Evolutionary conservation across 1,140 invertebrate genomes (phyloP), one percentile per base, ranked within the genome.

Genomic region (Wiebesia pumilae): DNA sequence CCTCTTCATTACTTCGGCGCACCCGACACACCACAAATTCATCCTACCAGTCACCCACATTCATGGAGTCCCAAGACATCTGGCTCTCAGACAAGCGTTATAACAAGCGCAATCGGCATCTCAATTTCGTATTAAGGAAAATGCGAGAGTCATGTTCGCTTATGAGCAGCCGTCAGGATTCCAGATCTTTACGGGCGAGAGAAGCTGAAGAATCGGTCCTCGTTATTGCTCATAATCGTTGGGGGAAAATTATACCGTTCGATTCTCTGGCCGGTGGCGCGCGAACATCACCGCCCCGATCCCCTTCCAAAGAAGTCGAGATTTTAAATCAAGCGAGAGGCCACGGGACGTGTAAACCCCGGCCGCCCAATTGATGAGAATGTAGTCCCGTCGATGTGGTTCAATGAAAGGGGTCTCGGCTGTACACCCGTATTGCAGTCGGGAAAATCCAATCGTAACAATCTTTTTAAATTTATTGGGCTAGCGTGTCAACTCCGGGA

Each of bases 191-290:
- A 82, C 87, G 40, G 69, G n/a, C 54, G 71, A 73, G 85, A 89
- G 69, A 78, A 87, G 87, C 33, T 27, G 38, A 84, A 84, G 83
- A 87, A 91, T 88, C 86, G 88, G 81, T 83, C 83, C 87, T 91
- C 90, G 90, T 91, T 90, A 89, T 89, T 90, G 89, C 54, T 83
- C 89, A 89, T 89, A 54, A 90, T 91, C 92, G 92, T 92, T 89
- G 88, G 84, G 87, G 88, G 87, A 84, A 90, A 93, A 92, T 93
- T 90, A 89, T 88, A 91, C 91, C 90, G 89, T 91, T 90, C 88
- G 58, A 27, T 24, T 62, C 24, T 27, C 24, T 24, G 58, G 14
- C 3, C 51, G 2, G 10, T 54, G 51, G 51, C 16, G 51, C 51
- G 51, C 51, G 9, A 2, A 47, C 7, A 54, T 6, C 19, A 9